Conservation (phyloP, 2,113 vertebrate genomes). For the Desmodus rotundus region DNA sequence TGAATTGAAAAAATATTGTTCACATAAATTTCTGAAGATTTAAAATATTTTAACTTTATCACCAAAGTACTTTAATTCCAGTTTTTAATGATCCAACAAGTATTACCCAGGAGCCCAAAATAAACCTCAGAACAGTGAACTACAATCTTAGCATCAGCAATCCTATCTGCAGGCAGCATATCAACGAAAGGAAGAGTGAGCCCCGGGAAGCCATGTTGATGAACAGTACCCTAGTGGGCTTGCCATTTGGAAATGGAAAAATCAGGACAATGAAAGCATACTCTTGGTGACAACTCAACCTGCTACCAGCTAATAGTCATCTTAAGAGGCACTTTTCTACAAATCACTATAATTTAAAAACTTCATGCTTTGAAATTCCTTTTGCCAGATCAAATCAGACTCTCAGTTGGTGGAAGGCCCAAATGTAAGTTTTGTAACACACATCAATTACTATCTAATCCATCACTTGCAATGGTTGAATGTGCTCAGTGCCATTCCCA, state of each 20-base stretch:
- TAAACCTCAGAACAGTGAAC: neutral
- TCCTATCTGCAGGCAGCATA: neutral
- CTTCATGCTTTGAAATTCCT: constrained; percentile 64
- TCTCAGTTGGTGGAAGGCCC: constrained; percentile 67
- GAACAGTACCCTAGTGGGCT: neutral
- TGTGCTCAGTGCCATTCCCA: constrained; percentile 51
- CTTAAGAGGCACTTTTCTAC: constrained; percentile 66
- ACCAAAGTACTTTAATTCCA: neutral
- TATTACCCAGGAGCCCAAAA: neutral
- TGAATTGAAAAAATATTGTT: constrained; percentile 23
- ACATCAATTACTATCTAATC: constrained; percentile 68
- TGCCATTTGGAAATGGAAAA: constrained; percentile 55
- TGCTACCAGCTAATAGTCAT: constrained; percentile 61
- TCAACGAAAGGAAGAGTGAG: neutral
- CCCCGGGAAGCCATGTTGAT: neutral
- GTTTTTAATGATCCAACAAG: neutral
- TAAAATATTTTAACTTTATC: constrained; percentile 24
- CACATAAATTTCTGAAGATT: constrained; percentile 24
- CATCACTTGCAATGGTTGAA: constrained; percentile 54
- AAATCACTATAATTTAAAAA: constrained; percentile 71
- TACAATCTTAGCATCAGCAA: neutral
- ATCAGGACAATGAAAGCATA: constrained; percentile 35
- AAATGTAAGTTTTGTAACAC: constrained; percentile 68
- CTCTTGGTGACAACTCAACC: constrained; percentile 62
- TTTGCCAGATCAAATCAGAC: constrained; percentile 65